Base-by-base conservation (phyloP, 1,140 invertebrate species). In the Drosophila novamexicana region DNA sequence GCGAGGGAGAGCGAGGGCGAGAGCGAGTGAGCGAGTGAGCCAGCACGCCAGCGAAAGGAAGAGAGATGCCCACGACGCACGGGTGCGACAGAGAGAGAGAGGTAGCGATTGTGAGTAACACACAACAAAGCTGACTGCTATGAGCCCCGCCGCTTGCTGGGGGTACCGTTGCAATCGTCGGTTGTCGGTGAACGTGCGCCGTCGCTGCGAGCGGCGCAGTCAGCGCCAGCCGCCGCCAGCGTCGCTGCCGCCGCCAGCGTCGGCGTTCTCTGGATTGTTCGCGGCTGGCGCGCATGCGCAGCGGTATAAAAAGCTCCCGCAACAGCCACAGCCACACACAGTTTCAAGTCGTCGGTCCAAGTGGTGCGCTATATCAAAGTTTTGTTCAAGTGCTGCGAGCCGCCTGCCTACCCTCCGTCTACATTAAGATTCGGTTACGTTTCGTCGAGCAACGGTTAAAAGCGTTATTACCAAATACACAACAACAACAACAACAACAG, bases 231-330 rank as follows among this genome's bases (percentile, higher is more conserved):
- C 49, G 50, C 52, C 29, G 29, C 52, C 14, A 36, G 18, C 62
- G 50, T 37, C 64, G 57, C 66, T 44, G 74, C 57, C 56, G 16
- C 44, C 42, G 61, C 9, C 12, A 18, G n/a, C 40, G 61, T n/a
- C 12, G 18, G n/a, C 40, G 16, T 7, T 42, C 56, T 68, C 44
- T 75, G 84, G 83, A 89, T 88, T 83, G 85, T 88, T 88, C 84
- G 84, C 85, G 66, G 59, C 71, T 65, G 68, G 65, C 76, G 91
- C 90, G 90, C 90, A 77, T 91, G 90, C 90, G 89, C 90, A 83
- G 90, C 88, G 91, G 91, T 92, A 92, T 92, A 92, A 92, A 92
- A 92, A 92, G 91, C 88, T 85, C 77, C 85, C 88, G 90, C 90
- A 81, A 69, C 77, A 81, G 77, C 83, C 80, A 85, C 73, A 91